phyloP scores from a whole-genome alignment of 2,797 vertebrate species.

The Siniperca obscura region DNA sequence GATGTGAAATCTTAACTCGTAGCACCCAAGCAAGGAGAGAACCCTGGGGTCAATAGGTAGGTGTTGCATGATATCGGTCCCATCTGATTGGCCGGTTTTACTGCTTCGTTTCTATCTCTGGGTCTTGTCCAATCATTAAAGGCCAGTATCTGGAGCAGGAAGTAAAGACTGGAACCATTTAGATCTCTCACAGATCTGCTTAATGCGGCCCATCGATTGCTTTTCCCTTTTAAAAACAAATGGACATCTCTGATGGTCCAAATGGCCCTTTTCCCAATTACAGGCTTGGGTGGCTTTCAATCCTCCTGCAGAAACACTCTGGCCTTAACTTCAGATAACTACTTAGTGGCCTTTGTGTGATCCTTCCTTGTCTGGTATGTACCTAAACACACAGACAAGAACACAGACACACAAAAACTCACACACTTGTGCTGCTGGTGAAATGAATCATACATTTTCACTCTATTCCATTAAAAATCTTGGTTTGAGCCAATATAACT shows the following conservation, averaged over 20 bases:
- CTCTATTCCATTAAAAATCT: constrained; percentile 49
- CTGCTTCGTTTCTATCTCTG: constrained; percentile 73
- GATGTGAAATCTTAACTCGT: constrained; percentile 57
- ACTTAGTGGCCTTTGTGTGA: constrained; percentile 64
- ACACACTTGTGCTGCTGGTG: constrained; percentile 19
- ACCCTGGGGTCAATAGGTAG: constrained; percentile 58
- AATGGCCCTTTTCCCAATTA: constrained; percentile 86
- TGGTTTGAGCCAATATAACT: constrained; percentile 33
- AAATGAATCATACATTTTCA: constrained; percentile 60
- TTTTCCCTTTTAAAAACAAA: constrained; percentile 85
- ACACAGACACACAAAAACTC: neutral
- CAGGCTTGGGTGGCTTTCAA: constrained; percentile 83
- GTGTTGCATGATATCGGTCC: constrained; percentile 59
- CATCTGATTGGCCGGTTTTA: constrained; percentile 75
- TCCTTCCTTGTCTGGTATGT: constrained; percentile 50
- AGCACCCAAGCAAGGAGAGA: constrained; percentile 35
- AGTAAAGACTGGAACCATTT: constrained; percentile 85
- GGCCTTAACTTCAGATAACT: constrained; percentile 69
- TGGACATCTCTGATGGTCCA: constrained; percentile 82
- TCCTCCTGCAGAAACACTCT: constrained; percentile 73
- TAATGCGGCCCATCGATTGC: constrained; percentile 84
- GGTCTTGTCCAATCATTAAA: constrained; percentile 81
- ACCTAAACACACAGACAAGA: too few relatives aligned
- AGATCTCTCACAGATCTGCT: constrained; percentile 87
- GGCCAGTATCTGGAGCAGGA: constrained; percentile 83